Conservation (phyloP, 2,797 vertebrate species). For the Anomalospiza imberbis region DNA sequence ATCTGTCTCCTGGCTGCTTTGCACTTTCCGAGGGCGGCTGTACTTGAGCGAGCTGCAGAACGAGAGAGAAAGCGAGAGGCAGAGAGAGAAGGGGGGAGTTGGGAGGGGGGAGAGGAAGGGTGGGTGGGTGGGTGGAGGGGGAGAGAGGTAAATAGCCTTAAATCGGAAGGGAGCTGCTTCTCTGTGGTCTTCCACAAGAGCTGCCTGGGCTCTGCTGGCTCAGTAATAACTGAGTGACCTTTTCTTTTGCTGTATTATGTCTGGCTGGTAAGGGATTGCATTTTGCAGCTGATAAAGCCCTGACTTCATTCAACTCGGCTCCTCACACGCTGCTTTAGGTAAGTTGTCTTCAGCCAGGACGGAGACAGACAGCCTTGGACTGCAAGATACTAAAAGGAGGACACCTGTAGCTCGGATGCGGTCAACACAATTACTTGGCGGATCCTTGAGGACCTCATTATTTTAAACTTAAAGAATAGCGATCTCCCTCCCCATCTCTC, state of each 20-base stretch:
- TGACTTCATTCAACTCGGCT: conserved; percentile 76
- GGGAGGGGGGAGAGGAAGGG: background rate
- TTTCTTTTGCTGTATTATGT: conserved; percentile 81
- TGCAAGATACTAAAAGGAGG: conserved; percentile 72
- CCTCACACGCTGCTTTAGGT: conserved; percentile 77
- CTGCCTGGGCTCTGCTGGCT: conserved; percentile 73
- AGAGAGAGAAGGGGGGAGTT: background rate
- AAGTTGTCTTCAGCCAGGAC: conserved; percentile 77
- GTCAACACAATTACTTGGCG: conserved; percentile 71
- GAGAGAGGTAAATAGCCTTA: conserved; percentile 76
- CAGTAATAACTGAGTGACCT: conserved; percentile 85
- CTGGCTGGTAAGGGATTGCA: conserved; percentile 83
- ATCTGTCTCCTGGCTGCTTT: conserved; percentile 77
- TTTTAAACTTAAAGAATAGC: conserved; percentile 76
- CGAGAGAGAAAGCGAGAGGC: conserved; percentile 37
- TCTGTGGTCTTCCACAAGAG: conserved; percentile 70
- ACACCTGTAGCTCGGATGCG: conserved; percentile 88
- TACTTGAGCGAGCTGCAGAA: conserved; percentile 74
- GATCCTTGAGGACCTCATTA: conserved; percentile 83
- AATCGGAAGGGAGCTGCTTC: conserved; percentile 75
- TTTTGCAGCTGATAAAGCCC: conserved; percentile 81
- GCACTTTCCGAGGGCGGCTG: conserved; percentile 75
- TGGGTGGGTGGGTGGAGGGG: background rate
- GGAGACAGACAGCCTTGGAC: conserved; percentile 66
- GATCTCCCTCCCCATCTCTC: conserved; percentile 49